Conservation (phyloP, 2,888 invertebrate species). For the Coenonympha glycerion region DNA sequence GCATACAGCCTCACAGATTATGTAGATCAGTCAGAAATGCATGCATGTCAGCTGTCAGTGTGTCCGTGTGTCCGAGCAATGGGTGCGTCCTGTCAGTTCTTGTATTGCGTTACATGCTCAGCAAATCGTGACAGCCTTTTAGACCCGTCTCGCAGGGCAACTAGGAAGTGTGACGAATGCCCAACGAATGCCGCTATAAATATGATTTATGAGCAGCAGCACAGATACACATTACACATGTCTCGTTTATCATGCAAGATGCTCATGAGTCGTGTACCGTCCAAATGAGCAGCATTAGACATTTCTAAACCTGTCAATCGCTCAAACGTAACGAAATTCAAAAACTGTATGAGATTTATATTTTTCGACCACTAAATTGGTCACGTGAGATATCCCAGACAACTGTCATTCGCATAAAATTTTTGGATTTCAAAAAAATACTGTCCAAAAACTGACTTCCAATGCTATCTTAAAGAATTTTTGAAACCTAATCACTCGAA, state of each 20-base stretch:
- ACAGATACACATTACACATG: neutral
- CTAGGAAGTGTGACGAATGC: slow-evolving; percentile 1
- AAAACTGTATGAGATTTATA: no score
- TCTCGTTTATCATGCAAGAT: neutral
- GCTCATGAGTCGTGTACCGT: no score
- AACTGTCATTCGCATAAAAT: no score
- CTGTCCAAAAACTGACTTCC: no score
- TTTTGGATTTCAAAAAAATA: no score
- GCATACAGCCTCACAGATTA: neutral
- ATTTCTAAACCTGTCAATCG: no score
- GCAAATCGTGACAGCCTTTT: slow-evolving; percentile 4
- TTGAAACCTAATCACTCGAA: no score
- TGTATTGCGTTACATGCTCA: neutral
- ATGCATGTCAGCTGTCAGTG: neutral
- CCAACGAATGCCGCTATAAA: neutral
- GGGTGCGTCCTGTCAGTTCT: neutral
- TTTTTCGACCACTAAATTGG: no score
- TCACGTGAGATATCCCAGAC: no score
- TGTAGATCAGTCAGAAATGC: neutral
- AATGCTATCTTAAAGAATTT: no score
- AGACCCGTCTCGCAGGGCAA: neutral
- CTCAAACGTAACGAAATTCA: no score
- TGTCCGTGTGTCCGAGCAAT: neutral
- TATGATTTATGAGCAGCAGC: neutral
- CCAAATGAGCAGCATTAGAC: no score